Base-by-base conservation (phyloP, 2,113 vertebrate genomes). In the Gulo gulo region DNA sequence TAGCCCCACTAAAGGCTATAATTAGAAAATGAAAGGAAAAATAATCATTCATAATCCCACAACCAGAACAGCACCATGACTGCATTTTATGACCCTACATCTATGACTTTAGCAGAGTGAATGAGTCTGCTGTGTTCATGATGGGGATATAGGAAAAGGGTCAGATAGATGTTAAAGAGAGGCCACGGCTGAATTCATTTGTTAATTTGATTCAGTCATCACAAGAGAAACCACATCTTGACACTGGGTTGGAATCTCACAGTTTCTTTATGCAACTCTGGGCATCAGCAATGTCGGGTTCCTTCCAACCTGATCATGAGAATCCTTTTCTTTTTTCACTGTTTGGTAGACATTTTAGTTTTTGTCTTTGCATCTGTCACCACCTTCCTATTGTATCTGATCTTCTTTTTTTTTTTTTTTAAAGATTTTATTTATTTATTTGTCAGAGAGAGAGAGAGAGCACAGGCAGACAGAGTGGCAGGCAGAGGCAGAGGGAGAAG, bases 11-110 rank as follows among this genome's bases (percentile, higher is more conserved):
- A 61, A 26, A 39, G 24, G 76, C 52, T 89, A 94, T 39, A 81
- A 79, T 94, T 91, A 83, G 91, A 94, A 97, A 95, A 93, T 67
- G 50, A 91, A 94, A 97, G 78, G 67, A 63, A 91, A 96, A 82
- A 86, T 61, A 78, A 61, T 67, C 73, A 79, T 23, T 39, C 39
- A 34, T 20, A 80, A 85, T 93, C 47, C 80, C 85, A 57, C 23
- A 45, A 61, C 34, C 34, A 36, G 88, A 88, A 39, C 6, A 26
- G 21, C 39, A 81, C 63, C 42, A 52, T 59, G 76, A 65, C 80
- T 76, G 39, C 78, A 59, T 90, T 90, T 83, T 80, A 87, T 26
- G 74, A 90, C n/a, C 52, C 34, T 26, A 29, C 29, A 39, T 31
- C 45, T 20, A 26, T 11, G 36, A n/a, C 47, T 14, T 61, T 2